phyloP scores from a whole-genome alignment of 1,140 invertebrate species.

The Globodera ellingtonae region DNA sequence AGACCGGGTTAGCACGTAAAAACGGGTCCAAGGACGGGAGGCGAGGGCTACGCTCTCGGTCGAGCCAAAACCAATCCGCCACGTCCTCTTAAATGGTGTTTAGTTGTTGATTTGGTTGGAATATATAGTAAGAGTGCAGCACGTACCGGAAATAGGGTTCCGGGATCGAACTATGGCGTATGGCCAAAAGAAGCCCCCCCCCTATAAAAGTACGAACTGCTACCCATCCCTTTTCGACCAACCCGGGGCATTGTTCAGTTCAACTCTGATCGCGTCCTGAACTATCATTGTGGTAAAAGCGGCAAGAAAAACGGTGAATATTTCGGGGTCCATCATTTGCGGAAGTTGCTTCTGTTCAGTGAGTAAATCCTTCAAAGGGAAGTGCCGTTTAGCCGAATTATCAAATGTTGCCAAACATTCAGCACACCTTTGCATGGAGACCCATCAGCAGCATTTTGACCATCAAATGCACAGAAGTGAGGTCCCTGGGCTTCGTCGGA shows the following conservation, averaged over 20 bases:
- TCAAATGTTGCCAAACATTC: background rate
- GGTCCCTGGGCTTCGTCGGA: slow-evolving; percentile 38
- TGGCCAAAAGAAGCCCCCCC: too few relatives aligned
- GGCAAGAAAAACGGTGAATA: slow-evolving; percentile 46
- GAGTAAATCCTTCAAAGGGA: background rate
- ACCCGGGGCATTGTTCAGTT: slow-evolving; percentile 41
- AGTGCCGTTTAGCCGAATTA: background rate
- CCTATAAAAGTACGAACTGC: too few relatives aligned
- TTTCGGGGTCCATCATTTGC: slow-evolving; percentile 30
- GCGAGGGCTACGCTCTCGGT: slow-evolving; percentile 9
- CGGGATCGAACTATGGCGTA: too few relatives aligned
- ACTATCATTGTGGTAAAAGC: slow-evolving; percentile 32
- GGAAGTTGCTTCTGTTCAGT: background rate
- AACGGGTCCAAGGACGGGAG: slow-evolving; percentile 6
- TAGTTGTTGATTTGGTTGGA: background rate
- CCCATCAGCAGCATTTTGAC: slow-evolving; percentile 43
- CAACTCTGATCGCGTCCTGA: slow-evolving; percentile 37
- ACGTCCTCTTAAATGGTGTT: slow-evolving; percentile 24
- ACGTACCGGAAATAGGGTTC: too few relatives aligned
- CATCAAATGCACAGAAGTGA: slow-evolving; percentile 34
- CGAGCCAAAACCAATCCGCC: slow-evolving; percentile 12
- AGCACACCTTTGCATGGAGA: slow-evolving; percentile 19
- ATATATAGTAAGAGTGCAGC: background rate
- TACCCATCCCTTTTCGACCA: too few relatives aligned
- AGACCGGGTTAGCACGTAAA: slow-evolving; percentile 13